A percentile compares a stretch with the other conserved stretches of the same genome.
These are phyloP conservation scores for Chaetorhynchus papuensis DNA, from an alignment of 2,113 vertebrate genomes.

Conservation along the genomic window DNA sequence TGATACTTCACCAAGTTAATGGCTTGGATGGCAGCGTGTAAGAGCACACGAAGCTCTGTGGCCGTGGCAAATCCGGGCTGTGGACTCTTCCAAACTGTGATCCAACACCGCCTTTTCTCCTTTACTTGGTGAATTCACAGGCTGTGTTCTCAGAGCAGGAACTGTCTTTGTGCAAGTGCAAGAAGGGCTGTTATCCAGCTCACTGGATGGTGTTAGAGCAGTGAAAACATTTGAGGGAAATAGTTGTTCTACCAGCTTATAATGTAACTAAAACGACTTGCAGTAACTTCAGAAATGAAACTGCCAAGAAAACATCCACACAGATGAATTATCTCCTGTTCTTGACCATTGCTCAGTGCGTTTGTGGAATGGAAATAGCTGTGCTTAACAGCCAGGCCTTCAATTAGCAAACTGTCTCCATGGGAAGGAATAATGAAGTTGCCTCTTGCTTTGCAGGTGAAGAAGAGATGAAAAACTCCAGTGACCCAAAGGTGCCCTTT, in stretches of 20 bases:
- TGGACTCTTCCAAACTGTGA: background rate
- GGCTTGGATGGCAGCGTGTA: background rate
- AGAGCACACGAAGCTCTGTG: background rate
- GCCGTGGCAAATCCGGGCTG: background rate
- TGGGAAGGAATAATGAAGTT: constrained; percentile 37
- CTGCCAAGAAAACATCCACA: background rate
- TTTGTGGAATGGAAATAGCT: background rate
- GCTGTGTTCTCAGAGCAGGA: background rate
- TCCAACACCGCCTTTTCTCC: background rate
- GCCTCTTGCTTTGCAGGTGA: constrained; percentile 73
- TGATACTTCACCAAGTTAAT: background rate
- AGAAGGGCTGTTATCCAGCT: background rate
- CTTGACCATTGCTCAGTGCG: background rate
- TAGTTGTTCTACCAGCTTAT: background rate
- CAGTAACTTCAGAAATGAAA: background rate
- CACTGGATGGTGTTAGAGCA: background rate
- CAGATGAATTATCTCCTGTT: background rate
- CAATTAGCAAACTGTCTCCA: background rate
- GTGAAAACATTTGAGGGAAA: background rate
- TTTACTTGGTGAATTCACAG: background rate
- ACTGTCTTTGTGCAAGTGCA: background rate
- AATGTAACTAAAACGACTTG: background rate
- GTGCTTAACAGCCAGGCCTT: background rate
- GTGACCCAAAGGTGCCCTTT: constrained; percentile 46
- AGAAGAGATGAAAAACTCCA: constrained; percentile 47